Evolutionary conservation across 1,140 invertebrate species (phyloP).

Genomic region (Drosophila pachea): DNA sequence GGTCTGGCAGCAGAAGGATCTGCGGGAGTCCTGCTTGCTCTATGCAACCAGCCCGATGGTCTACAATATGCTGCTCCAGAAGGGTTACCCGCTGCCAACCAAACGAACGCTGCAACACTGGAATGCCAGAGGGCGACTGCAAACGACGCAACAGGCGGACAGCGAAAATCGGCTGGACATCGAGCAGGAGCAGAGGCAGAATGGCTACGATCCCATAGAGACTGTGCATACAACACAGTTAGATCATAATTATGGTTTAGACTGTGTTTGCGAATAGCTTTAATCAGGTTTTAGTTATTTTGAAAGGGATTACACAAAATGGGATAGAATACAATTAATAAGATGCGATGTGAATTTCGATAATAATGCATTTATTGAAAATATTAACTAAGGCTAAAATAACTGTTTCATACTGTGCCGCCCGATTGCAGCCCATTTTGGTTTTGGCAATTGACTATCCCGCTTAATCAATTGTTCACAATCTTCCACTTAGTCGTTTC

Average conservation of each 20-base stretch:
- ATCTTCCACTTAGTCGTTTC: conserved; percentile 43
- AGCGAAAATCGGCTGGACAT: neutral
- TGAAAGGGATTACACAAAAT: too few species aligned
- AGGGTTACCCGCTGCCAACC: conserved; percentile 13
- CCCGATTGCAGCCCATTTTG: conserved; percentile 19
- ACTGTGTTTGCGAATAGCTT: conserved; percentile 1
- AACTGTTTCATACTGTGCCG: conserved; percentile 36
- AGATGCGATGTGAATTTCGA: neutral
- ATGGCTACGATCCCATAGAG: neutral
- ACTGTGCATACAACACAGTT: neutral
- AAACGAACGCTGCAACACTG: neutral
- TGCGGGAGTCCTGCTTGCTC: conserved; percentile 5
- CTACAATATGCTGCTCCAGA: conserved; percentile 13
- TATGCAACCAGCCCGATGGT: conserved; percentile 8
- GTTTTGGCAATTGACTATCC: conserved; percentile 24
- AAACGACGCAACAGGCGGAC: neutral
- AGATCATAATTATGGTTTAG: conserved; percentile 4
- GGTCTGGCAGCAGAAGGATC: neutral
- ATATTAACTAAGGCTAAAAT: conserved; percentile 39
- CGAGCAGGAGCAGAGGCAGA: neutral
- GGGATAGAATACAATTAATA: conserved; percentile 1
- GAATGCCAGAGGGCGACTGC: neutral
- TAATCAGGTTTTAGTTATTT: neutral
- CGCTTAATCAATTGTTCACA: conserved; percentile 14
- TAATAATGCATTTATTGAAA: conserved; percentile 41